Percentiles rank a stretch among this genome's conserved stretches.
Conservation (phyloP, 2,113 vertebrate species). For the Eleginops maclovinus region DNA sequence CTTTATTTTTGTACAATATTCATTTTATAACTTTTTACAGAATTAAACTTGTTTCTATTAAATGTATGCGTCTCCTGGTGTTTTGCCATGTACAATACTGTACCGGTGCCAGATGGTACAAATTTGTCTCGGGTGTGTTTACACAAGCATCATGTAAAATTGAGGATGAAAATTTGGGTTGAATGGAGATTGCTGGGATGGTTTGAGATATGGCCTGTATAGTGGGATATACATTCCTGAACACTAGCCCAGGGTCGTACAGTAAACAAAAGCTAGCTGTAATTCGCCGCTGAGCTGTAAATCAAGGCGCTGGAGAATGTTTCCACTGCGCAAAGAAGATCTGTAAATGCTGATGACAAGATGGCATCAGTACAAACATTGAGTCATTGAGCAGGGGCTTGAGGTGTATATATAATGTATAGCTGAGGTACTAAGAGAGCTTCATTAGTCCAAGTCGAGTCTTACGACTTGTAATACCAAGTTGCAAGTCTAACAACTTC, state of each 20-base stretch:
- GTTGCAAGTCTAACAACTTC: background rate
- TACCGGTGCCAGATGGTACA: conserved; percentile 44
- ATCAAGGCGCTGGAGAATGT: conserved; percentile 71
- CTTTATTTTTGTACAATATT: conserved; percentile 99
- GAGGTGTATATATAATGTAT: conserved; percentile 10
- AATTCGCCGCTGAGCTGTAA: conserved; percentile 74
- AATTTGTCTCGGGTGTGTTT: conserved; percentile 54
- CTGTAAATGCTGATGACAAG: conserved; percentile 56
- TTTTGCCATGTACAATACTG: conserved; percentile 38
- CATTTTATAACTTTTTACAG: conserved; percentile 99
- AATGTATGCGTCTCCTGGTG: conserved; percentile 69
- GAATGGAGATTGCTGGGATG: conserved; percentile 24
- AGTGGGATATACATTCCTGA: conserved; percentile 75
- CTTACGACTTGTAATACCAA: background rate
- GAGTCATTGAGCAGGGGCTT: conserved; percentile 25
- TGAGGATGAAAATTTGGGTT: conserved; percentile 47
- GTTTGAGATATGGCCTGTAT: conserved; percentile 50
- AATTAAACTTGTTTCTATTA: conserved; percentile 97
- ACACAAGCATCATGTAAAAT: conserved; percentile 47
- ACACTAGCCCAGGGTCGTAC: conserved; percentile 66
- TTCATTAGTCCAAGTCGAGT: background rate
- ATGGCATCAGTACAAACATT: conserved; percentile 33
- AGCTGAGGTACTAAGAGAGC: background rate
- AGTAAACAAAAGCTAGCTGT: conserved; percentile 79
- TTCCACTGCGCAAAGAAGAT: conserved; percentile 69